phyloP scores from a whole-genome alignment of 2,113 vertebrate genomes.

The Aplodontia rufa region DNA sequence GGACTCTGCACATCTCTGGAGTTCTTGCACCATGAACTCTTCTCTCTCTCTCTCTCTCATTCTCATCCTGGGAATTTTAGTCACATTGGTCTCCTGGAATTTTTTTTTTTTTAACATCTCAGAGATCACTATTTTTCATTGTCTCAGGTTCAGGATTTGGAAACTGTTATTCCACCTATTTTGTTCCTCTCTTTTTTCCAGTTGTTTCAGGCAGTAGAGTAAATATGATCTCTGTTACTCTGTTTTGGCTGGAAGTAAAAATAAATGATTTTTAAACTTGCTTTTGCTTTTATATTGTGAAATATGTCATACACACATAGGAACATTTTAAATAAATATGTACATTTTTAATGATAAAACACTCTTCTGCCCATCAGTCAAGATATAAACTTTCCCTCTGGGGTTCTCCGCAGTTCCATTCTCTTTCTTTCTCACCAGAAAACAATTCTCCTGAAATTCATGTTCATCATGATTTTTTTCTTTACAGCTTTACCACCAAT shows the following conservation, averaged over 20 bases:
- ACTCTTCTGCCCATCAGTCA: background rate
- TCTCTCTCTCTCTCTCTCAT: background rate
- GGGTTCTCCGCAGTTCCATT: background rate
- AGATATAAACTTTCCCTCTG: background rate
- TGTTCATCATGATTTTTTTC: background rate
- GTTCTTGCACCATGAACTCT: background rate
- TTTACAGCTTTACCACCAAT: background rate
- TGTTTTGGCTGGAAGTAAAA: background rate
- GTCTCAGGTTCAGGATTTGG: background rate
- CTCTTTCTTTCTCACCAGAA: background rate
- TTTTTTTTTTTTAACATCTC: background rate
- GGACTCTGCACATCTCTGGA: background rate
- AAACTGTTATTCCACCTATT: background rate
- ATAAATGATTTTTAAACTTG: background rate
- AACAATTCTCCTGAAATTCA: background rate
- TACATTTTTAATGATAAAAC: background rate
- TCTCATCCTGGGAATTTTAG: background rate
- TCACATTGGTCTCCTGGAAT: background rate
- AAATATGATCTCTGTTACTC: background rate
- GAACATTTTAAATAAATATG: background rate
- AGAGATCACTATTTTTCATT: background rate
- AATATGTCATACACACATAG: background rate
- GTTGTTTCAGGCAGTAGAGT: background rate
- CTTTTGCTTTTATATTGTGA: background rate
- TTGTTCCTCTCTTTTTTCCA: background rate